Conservation (phyloP, 2,888 invertebrate genomes). For the Cataglyphis albicans region DNA sequence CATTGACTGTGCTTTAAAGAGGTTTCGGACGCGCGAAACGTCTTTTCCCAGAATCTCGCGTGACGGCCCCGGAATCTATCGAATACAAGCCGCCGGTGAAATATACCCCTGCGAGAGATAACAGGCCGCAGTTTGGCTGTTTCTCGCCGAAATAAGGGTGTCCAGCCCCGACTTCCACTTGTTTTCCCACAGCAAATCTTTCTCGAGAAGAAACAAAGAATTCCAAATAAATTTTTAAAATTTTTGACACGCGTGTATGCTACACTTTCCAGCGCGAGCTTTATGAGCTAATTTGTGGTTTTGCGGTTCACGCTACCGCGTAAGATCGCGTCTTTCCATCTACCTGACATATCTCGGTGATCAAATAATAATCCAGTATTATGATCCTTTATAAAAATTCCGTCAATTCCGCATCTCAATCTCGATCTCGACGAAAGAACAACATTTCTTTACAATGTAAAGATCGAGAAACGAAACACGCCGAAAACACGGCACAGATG, state of each 20-base stretch:
- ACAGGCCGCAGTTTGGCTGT: background rate
- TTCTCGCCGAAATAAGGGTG: background rate
- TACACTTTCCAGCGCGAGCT: slow-evolving; percentile 51
- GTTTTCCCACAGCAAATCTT: background rate
- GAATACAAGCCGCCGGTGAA: slow-evolving; percentile 74
- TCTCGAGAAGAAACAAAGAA: background rate
- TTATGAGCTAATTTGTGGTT: slow-evolving; percentile 61
- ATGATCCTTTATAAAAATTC: background rate
- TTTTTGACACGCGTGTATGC: background rate
- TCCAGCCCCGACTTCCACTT: background rate
- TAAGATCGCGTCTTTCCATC: background rate
- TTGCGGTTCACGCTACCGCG: slow-evolving; percentile 43
- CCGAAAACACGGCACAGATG: background rate
- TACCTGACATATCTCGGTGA: background rate
- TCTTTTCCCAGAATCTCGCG: slow-evolving; percentile 85
- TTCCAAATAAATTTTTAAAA: background rate
- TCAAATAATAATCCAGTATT: slow-evolving; percentile 8
- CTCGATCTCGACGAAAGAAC: background rate
- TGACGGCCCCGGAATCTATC: slow-evolving; percentile 84
- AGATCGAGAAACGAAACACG: slow-evolving; percentile 27
- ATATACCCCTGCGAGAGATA: slow-evolving; percentile 44
- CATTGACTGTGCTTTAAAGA: slow-evolving; percentile 52
- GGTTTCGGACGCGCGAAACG: slow-evolving; percentile 82
- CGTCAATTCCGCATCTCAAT: background rate
- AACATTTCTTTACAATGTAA: background rate